A percentile compares a stretch with the other conserved stretches of the same genome.
These are phyloP conservation scores for Aphaenogaster rudis DNA, from an alignment of 1,140 invertebrate genomes.

Conservation along the genomic window DNA sequence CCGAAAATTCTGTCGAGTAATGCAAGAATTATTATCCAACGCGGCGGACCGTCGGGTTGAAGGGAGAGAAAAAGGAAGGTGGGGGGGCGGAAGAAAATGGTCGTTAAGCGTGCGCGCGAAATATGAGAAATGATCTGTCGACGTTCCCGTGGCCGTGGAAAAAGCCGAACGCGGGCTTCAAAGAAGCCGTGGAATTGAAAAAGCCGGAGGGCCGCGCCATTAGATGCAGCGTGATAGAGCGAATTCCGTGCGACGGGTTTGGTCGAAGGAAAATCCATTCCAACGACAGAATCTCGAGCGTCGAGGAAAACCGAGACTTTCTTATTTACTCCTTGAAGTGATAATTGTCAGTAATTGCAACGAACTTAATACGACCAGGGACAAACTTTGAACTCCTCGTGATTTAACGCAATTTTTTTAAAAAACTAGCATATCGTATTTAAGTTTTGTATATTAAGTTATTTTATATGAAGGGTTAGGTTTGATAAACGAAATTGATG, in stretches of 20 bases:
- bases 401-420: too few species aligned
- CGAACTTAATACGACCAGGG: neutral
- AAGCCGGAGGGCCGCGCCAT: constrained; percentile 74
- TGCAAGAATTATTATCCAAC: constrained; percentile 83
- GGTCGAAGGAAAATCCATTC: constrained; percentile 46
- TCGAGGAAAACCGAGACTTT: constrained; percentile 14
- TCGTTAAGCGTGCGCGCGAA: constrained; percentile 78
- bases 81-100: constrained; percentile 66
- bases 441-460: neutral
- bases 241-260: constrained; percentile 68
- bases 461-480: neutral
- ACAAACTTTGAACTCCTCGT: neutral
- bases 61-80: constrained; percentile 59
- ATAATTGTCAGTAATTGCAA: neutral
- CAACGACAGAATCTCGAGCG: constrained; percentile 30
- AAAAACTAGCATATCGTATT: neutral
- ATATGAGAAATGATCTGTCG: constrained; percentile 87
- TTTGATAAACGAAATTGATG: neutral
- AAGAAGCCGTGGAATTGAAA: constrained; percentile 83
- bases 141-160: constrained; percentile 71
- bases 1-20: constrained; percentile 84
- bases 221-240: constrained; percentile 76
- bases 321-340: constrained; percentile 28
- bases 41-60: constrained; percentile 49
- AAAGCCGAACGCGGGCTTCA: constrained; percentile 77